Evolutionary conservation across 2,888 invertebrate species (phyloP).

Genomic region (Drosophila demipolita): DNA sequence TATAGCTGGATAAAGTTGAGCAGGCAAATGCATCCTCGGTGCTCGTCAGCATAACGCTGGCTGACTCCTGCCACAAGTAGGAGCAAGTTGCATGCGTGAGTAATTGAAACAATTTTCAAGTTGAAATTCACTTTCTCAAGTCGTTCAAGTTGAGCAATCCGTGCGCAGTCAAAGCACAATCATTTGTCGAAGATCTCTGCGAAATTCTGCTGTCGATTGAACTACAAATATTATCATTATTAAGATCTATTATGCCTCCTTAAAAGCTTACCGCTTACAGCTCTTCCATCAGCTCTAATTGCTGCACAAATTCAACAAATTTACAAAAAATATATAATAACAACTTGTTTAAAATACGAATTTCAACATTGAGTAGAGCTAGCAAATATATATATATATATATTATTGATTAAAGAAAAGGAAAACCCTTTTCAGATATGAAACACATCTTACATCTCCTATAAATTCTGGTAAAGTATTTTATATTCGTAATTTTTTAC

Average conservation of each 20-base stretch:
- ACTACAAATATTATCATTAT: neutral
- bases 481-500: neutral
- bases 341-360: neutral
- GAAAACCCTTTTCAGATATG: neutral
- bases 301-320: neutral
- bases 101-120: constrained; percentile 64
- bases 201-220: neutral
- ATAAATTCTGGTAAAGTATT: neutral
- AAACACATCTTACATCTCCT: neutral
- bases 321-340: neutral
- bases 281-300: too few species aligned
- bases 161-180: neutral
- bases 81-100: constrained; percentile 28
- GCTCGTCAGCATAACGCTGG: constrained; percentile 3
- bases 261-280: too few species aligned
- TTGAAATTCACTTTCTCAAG: constrained; percentile 36
- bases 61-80: neutral
- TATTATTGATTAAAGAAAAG: too few species aligned
- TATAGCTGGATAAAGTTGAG: neutral
- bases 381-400: neutral
- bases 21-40: constrained; percentile 1
- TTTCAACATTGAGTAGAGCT: neutral
- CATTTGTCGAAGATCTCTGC: neutral
- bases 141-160: constrained; percentile 11
- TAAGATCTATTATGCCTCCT: neutral